phyloP scores from a whole-genome alignment of 35 echinoderm and acorn worm genomes.

The Heliocidaris erythrogramma region DNA sequence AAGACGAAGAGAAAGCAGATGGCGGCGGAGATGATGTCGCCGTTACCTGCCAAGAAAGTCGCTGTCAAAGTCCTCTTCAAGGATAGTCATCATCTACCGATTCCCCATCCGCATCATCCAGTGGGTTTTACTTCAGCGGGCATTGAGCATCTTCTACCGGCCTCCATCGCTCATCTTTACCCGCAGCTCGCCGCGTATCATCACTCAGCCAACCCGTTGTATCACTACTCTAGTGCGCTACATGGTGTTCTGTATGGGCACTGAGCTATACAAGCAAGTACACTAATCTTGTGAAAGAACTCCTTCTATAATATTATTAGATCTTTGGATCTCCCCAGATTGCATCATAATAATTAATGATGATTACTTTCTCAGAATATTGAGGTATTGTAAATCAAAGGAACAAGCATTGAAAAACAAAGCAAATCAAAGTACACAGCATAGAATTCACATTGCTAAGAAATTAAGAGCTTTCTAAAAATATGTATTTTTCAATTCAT shows the following conservation, averaged over 20 bases:
- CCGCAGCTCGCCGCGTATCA: constrained; percentile 37
- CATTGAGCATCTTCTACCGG: constrained; percentile 26
- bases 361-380: too few species aligned
- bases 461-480: too few species aligned
- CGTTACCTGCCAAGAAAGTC: constrained; percentile 90
- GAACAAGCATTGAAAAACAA: too few species aligned
- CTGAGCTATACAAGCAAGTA: background rate
- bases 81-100: constrained; percentile 60
- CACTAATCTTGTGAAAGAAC: background rate
- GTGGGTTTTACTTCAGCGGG: background rate
- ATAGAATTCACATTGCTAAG: too few species aligned
- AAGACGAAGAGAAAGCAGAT: constrained; percentile 98
- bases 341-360: too few species aligned
- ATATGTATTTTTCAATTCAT: too few species aligned
- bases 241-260: constrained; percentile 36
- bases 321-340: background rate
- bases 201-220: constrained; percentile 21
- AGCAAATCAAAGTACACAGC: too few species aligned
- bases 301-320: background rate
- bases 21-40: constrained; percentile 82
- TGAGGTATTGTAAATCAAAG: too few species aligned
- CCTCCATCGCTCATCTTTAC: constrained; percentile 23
- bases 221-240: constrained; percentile 24
- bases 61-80: constrained; percentile 94
- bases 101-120: constrained; percentile 23